phyloP scores from a whole-genome alignment of 1,140 invertebrate species.

The Lineus longissimus region DNA sequence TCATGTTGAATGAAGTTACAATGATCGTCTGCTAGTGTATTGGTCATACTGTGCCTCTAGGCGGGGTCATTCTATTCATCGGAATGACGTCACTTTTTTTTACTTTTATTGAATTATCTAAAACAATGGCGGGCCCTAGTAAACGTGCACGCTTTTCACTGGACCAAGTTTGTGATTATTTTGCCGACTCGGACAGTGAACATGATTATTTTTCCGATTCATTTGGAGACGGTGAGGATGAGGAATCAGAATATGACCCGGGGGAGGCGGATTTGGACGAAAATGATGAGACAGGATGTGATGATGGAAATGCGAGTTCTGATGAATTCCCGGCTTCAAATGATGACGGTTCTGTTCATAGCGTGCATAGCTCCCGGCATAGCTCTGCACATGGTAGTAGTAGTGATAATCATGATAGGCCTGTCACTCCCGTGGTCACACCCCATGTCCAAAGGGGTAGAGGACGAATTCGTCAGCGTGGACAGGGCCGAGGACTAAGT shows the following conservation, averaged over 20 bases:
- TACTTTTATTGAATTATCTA: background rate
- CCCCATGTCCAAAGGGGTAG: slow-evolving; percentile 17
- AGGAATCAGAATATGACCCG: background rate
- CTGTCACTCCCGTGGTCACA: slow-evolving; percentile 16
- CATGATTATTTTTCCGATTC: slow-evolving; percentile 5
- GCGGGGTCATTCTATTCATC: background rate
- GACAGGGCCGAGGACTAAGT: slow-evolving; percentile 17
- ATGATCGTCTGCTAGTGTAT: too few relatives aligned
- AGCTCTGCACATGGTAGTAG: too few relatives aligned
- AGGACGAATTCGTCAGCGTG: background rate
- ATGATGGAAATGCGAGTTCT: slow-evolving; percentile 9
- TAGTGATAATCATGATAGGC: background rate
- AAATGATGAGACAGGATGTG: slow-evolving; percentile 6
- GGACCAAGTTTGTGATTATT: background rate
- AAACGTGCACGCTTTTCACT: too few relatives aligned
- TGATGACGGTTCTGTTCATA: too few relatives aligned
- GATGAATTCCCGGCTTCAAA: too few relatives aligned
- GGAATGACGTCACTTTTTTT: background rate
- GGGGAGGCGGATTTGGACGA: background rate
- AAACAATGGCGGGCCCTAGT: too few relatives aligned
- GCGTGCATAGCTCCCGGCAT: too few relatives aligned
- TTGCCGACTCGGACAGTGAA: background rate
- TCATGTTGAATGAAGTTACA: too few relatives aligned
- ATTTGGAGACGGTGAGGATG: slow-evolving; percentile 6
- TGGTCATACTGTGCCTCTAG: too few relatives aligned